phyloP scores from a whole-genome alignment of 2,113 vertebrate genomes.

The Hypanus sabinus region DNA sequence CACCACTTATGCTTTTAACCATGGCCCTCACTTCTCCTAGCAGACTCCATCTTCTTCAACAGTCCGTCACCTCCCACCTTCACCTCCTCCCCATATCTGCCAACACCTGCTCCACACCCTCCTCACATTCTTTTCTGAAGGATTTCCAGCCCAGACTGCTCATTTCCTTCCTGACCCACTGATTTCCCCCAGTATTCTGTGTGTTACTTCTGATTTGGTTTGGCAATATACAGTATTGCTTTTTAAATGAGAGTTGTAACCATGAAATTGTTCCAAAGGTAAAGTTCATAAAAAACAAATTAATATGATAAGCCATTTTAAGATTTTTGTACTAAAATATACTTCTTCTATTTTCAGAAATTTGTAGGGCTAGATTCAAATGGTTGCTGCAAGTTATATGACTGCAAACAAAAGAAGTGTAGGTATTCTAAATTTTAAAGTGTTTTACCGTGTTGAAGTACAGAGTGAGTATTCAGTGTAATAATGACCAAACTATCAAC shows the following conservation, averaged over 20 bases:
- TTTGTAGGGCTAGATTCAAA: background rate
- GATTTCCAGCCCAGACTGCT: too few relatives aligned
- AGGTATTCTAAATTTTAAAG: background rate
- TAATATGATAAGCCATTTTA: background rate
- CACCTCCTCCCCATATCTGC: too few relatives aligned
- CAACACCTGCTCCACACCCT: too few relatives aligned
- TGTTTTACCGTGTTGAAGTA: background rate
- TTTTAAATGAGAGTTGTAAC: background rate
- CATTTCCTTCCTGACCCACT: too few relatives aligned
- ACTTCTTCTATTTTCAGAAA: background rate
- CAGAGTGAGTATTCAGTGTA: background rate
- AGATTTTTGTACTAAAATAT: background rate
- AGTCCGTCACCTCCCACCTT: too few relatives aligned
- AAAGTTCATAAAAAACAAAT: background rate
- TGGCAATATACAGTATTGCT: background rate
- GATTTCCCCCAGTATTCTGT: too few relatives aligned
- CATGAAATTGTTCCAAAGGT: background rate
- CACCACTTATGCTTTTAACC: too few relatives aligned
- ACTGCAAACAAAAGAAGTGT: background rate
- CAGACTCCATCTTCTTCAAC: too few relatives aligned
- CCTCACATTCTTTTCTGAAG: too few relatives aligned
- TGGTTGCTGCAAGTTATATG: conserved; percentile 10
- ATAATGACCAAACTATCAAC: too few relatives aligned
- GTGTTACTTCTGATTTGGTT: background rate
- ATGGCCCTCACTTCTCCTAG: too few relatives aligned